phyloP scores from a whole-genome alignment of 2,888 invertebrate species.

The Tetragonisca angustula region DNA sequence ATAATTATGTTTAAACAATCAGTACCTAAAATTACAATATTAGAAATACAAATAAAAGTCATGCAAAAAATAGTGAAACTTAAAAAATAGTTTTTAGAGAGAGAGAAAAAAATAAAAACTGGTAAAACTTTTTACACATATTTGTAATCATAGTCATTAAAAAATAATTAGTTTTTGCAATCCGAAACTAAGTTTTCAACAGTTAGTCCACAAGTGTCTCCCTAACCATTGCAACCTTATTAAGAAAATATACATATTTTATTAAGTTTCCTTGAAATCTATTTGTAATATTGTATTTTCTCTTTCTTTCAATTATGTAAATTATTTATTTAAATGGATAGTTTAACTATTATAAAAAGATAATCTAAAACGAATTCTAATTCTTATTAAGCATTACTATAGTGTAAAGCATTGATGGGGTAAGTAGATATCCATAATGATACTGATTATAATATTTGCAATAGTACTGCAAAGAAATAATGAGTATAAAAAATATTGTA shows the following conservation, averaged over 20 bases:
- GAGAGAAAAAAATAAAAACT: not conserved
- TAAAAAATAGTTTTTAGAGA: not conserved
- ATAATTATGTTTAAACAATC: not conserved
- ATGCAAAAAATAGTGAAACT: not conserved
- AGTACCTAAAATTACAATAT: not conserved
- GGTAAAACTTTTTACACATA: not conserved
- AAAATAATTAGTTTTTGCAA: not conserved
- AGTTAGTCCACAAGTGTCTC: not conserved
- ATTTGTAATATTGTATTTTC: conserved; percentile 3
- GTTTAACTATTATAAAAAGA: not conserved
- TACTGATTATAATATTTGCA: not conserved
- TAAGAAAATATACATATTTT: conserved; percentile 29
- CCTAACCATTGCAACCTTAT: conserved; percentile 24
- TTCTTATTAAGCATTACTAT: conserved; percentile 1
- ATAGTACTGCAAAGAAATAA: not conserved
- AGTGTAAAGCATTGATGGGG: not conserved
- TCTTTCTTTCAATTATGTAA: conserved; percentile 2
- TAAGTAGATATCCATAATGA: conserved; percentile 4
- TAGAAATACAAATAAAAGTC: not conserved
- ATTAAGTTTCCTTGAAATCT: conserved; percentile 12
- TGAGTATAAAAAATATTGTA: not conserved
- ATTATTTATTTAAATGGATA: not conserved
- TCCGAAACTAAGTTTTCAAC: not conserved
- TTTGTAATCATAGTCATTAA: not conserved
- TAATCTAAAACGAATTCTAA: not conserved